Evolutionary conservation across 2,113 vertebrate genomes (phyloP).

Genomic region (Hipposideros armiger): DNA sequence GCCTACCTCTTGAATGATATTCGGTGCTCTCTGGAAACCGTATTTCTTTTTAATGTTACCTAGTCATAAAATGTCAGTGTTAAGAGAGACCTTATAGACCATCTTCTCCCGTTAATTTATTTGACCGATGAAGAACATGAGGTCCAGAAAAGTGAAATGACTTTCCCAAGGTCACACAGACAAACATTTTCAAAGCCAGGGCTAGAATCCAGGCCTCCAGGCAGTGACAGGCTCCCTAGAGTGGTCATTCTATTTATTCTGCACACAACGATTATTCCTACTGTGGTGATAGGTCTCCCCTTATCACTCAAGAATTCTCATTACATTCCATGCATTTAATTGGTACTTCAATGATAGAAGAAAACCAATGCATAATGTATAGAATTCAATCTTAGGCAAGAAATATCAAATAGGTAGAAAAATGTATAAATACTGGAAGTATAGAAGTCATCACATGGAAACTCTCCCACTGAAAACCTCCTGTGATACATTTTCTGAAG

Average conservation of each 20-base stretch:
- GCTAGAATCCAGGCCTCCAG: not conserved
- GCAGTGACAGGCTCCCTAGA: not conserved
- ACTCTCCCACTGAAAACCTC: not conserved
- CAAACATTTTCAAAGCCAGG: not conserved
- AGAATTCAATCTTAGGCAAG: constrained; percentile 5
- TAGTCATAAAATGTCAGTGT: not conserved
- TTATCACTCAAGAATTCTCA: not conserved
- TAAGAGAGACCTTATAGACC: not conserved
- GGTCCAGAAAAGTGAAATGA: not conserved
- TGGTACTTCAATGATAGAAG: not conserved
- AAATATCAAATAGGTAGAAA: not conserved
- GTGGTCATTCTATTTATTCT: not conserved
- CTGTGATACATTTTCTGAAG: not conserved
- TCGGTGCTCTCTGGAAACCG: not conserved
- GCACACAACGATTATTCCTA: not conserved
- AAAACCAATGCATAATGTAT: not conserved
- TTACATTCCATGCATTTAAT: not conserved
- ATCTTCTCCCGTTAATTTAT: not conserved
- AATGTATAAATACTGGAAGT: not conserved
- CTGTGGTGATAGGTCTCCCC: not conserved
- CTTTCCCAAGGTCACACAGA: not conserved
- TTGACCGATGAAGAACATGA: not conserved
- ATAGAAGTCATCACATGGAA: not conserved
- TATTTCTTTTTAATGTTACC: not conserved
- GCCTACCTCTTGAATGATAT: not conserved